Conservation (phyloP, 2,113 vertebrate species). For the Heterotilapia buettikoferi region DNA sequence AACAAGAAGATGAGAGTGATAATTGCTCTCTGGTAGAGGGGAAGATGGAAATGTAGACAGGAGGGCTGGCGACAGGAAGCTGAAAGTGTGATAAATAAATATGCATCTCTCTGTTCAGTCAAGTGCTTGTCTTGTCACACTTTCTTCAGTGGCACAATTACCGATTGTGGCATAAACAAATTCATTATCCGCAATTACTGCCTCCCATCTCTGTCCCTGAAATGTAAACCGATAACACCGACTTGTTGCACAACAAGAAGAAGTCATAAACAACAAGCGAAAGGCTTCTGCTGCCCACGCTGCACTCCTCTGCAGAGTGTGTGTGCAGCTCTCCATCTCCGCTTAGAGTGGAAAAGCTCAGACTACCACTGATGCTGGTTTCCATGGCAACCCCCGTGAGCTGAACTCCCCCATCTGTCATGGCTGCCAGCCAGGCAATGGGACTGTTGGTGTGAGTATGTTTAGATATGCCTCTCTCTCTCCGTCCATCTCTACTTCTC, state of each 20-base stretch:
- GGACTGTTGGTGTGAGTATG: background rate
- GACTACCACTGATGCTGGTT: constrained; percentile 54
- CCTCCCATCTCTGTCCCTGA: background rate
- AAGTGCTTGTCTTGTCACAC: constrained; percentile 6
- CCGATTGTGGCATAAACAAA: background rate
- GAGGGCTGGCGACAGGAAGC: background rate
- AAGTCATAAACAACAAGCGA: constrained; percentile 30
- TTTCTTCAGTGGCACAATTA: constrained; percentile 11
- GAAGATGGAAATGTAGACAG: background rate
- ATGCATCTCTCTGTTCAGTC: background rate
- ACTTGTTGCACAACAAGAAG: constrained; percentile 28
- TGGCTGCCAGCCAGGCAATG: constrained; percentile 62
- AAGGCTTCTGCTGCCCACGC: constrained; percentile 17
- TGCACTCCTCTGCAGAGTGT: constrained; percentile 43
- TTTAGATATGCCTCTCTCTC: constrained; percentile 12
- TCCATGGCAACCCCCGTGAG: constrained; percentile 75
- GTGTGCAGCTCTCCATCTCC: background rate
- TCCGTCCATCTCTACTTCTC: background rate
- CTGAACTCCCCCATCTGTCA: constrained; percentile 78
- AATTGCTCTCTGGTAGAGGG: background rate
- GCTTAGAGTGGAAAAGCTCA: constrained; percentile 8
- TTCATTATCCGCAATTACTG: background rate
- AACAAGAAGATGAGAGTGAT: background rate
- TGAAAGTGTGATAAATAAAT: background rate
- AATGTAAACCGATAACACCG: background rate